These are phyloP conservation scores for Pantelozetes paolii DNA, from an alignment of 2,888 invertebrate genomes.

Conservation along the genomic window DNA sequence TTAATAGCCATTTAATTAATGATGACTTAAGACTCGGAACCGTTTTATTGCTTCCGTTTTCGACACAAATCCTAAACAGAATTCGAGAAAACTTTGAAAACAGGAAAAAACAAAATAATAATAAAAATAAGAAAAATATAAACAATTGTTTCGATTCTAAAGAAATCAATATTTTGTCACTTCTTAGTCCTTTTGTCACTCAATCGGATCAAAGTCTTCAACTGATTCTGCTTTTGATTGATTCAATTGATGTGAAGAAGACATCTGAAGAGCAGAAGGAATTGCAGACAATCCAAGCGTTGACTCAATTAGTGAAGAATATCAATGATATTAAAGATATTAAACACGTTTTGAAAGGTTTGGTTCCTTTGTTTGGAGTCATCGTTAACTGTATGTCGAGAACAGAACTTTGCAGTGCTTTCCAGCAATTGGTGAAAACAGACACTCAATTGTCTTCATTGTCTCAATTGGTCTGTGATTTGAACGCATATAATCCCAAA, in stretches of 20 bases:
- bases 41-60: conserved; percentile 67
- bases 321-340: not conserved
- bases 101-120: not conserved
- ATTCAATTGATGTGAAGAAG: conserved; percentile 49
- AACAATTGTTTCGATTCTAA: conserved; percentile 25
- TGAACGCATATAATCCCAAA: conserved; percentile 80
- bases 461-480: conserved; percentile 57
- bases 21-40: conserved; percentile 63
- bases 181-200: conserved; percentile 49
- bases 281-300: conserved; percentile 31
- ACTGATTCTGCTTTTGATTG: conserved; percentile 50
- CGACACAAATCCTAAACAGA: conserved; percentile 61
- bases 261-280: conserved; percentile 38
- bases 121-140: not conserved
- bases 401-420: conserved; percentile 43
- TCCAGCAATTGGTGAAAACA: conserved; percentile 56
- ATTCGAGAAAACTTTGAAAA: conserved; percentile 47
- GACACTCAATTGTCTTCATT: conserved; percentile 52
- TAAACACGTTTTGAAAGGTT: not conserved
- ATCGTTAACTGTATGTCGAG: conserved; percentile 47
- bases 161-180: conserved; percentile 51
- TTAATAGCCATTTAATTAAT: not conserved
- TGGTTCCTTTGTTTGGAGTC: conserved; percentile 45
- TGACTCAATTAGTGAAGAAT: conserved; percentile 27
- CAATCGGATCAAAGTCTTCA: conserved; percentile 49